phyloP scores from a whole-genome alignment of 2,797 vertebrate species.

The Gila robusta region DNA sequence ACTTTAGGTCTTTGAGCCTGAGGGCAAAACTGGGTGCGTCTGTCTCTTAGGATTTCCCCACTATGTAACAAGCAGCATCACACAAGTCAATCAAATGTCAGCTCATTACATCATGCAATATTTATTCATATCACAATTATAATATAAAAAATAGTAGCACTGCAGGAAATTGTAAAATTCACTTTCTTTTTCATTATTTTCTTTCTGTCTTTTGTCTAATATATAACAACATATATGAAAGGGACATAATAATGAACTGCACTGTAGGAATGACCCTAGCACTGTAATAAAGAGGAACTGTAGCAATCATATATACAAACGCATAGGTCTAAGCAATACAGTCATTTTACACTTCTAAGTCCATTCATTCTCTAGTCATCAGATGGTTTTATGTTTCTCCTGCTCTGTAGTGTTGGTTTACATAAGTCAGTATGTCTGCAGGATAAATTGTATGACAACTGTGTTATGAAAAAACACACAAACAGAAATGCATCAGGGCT shows the following conservation, averaged over 20 bases:
- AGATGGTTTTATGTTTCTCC: constrained; percentile 14
- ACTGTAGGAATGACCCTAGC: neutral
- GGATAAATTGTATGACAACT: neutral
- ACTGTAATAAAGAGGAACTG: neutral
- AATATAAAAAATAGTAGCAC: neutral
- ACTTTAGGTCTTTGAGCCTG: constrained; percentile 61
- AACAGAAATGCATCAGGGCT: neutral
- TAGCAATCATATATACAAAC: constrained; percentile 1
- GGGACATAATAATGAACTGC: neutral
- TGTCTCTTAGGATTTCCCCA: constrained; percentile 6
- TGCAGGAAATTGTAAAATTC: neutral
- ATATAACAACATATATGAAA: neutral
- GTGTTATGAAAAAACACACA: neutral
- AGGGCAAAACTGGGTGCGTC: constrained; percentile 34
- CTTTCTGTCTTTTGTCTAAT: neutral
- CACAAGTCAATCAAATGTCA: constrained; percentile 1
- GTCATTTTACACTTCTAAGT: neutral
- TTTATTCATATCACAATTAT: constrained; percentile 3
- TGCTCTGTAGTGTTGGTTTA: neutral
- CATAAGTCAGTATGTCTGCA: neutral
- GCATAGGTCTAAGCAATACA: neutral
- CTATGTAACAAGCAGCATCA: neutral
- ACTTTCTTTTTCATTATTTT: neutral
- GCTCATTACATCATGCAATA: constrained; percentile 14
- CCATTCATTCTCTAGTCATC: neutral